These are phyloP conservation scores for Pseudochirops corinnae DNA, from an alignment of 2,797 vertebrate genomes.

Conservation along the genomic window DNA sequence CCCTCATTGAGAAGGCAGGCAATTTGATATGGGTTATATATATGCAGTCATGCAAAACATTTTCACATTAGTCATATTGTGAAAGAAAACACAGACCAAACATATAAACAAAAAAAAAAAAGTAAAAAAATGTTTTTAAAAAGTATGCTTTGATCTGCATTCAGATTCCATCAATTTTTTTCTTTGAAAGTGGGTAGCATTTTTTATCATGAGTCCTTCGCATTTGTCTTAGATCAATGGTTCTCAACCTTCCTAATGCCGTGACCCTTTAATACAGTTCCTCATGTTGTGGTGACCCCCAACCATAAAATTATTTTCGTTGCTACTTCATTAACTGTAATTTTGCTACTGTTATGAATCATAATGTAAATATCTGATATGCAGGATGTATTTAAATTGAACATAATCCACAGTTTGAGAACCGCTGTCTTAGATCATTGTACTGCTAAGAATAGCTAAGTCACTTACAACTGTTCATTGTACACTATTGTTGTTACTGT, in stretches of 20 bases:
- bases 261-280: too few species aligned
- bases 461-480: too few species aligned
- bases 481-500: too few species aligned
- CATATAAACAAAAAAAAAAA: not conserved
- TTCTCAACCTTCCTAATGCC: too few species aligned
- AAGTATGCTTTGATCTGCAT: not conserved
- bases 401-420: too few species aligned
- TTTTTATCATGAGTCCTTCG: not conserved
- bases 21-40: not conserved
- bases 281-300: too few species aligned
- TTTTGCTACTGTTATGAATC: too few species aligned
- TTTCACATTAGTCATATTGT: not conserved
- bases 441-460: not conserved
- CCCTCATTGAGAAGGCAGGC: not conserved
- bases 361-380: too few species aligned
- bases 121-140: not conserved
- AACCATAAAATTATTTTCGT: too few species aligned
- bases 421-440: not conserved
- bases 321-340: too few species aligned
- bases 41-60: not conserved
- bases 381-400: too few species aligned
- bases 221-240: not conserved
- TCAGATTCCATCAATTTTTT: not conserved
- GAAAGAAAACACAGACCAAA: not conserved
- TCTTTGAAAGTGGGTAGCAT: not conserved